A percentile compares a stretch with the other conserved stretches of the same genome.
Evolutionary conservation across 2,888 invertebrate species (phyloP).

Genomic region (Tetanocera ferruginea): DNA sequence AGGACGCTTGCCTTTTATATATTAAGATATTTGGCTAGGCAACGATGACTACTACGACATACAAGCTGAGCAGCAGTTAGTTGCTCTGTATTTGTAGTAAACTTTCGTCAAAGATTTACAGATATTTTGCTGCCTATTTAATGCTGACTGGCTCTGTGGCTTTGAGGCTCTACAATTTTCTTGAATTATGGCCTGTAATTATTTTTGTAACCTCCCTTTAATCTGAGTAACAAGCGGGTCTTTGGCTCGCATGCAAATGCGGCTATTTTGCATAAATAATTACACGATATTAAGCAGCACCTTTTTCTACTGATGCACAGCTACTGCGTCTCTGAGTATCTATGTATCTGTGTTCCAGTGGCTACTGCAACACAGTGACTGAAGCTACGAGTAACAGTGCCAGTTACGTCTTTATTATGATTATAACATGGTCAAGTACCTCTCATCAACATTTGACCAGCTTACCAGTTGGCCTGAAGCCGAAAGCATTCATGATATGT

Average conservation of each 20-base stretch:
- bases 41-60: neutral
- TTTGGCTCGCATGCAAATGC: slow-evolving; percentile 15
- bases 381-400: neutral
- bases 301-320: neutral
- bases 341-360: no score
- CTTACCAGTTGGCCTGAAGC: neutral
- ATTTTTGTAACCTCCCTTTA: slow-evolving; percentile 19
- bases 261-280: slow-evolving; percentile 33
- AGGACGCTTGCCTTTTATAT: no score
- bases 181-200: slow-evolving; percentile 19
- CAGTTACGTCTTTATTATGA: slow-evolving; percentile 33
- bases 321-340: neutral
- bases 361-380: neutral
- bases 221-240: slow-evolving; percentile 20
- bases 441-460: slow-evolving; percentile 2
- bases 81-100: neutral
- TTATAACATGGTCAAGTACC: slow-evolving; percentile 8
- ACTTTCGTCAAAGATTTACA: neutral
- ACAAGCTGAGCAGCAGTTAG: neutral
- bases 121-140: neutral
- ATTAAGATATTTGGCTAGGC: no score
- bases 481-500: neutral
- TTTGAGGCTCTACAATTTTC: slow-evolving; percentile 10
- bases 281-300: slow-evolving; percentile 30
- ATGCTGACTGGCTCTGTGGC: neutral